Base-by-base conservation (phyloP, 2,797 vertebrate genomes). In the Diglossa cyanea region DNA sequence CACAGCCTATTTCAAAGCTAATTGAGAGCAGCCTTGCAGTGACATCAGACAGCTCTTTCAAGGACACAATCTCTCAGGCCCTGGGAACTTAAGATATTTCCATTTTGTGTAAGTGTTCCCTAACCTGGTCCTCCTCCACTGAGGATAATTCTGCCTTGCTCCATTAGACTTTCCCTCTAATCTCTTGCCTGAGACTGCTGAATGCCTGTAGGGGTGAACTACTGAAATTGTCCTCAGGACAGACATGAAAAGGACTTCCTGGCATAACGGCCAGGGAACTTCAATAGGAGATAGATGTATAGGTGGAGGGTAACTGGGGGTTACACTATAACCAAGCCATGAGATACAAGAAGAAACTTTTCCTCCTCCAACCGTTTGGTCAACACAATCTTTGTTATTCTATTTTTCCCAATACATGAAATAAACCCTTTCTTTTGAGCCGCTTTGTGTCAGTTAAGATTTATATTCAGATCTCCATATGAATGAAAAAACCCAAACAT, bases 1-100 rank as follows among this genome's bases (percentile, higher is more conserved):
- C 19, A 73, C 16, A n/a, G 12, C 1, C 0, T 35, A 25, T 88
- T 74, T 79, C 33, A 71, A n/a, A 66, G 28, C 15, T 57, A 35
- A 44, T 48, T 63, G 45, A 67, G 48, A 53, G 10, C 2, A 7
- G 37, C 42, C 51, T 78, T 0, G 0, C 25, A 58, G 23, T 25
- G 31, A 57, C 42, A 51, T 66, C 33, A 74, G 28, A 6, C 53
- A 62, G 16, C 28, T 66, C 31, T 25, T 31, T 66, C 53, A 0
- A 21, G 47, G 47, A 39, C 1, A 0, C 47, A 86, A 14, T 11
- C 6, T 62, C 16, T 57, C 40, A 53, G 31, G 7, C 12, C 16
- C 33, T 10, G 4, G 13, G 13, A 55, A 68, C 4, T 37, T 45
- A 7, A 21, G 0, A 0, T 73, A 39, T 39, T 60, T 78, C 33